Conservation (phyloP, 1,140 invertebrate genomes). For the Tetraneura akinire region DNA sequence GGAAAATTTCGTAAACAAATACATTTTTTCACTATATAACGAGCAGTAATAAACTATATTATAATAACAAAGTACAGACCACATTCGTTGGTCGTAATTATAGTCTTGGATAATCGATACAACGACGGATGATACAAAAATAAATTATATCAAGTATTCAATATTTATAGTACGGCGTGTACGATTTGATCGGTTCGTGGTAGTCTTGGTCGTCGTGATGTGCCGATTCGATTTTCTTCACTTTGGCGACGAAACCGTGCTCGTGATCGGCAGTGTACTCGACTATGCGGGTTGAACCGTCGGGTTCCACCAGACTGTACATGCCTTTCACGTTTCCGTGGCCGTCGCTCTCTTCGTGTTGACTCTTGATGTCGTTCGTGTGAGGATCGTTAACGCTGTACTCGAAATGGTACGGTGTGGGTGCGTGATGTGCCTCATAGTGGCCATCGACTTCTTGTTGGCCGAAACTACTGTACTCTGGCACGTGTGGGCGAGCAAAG, state of each 20-base stretch:
- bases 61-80: no score
- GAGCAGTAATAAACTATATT: no score
- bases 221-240: constrained; percentile 1
- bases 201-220: neutral
- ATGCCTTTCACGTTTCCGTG: constrained; percentile 53
- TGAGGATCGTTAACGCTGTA: constrained; percentile 62
- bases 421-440: constrained; percentile 54
- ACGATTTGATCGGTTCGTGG: neutral
- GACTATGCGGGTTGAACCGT: constrained; percentile 59
- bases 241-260: constrained; percentile 62
- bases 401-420: constrained; percentile 60
- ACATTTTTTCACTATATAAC: no score
- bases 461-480: no score
- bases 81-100: no score
- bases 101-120: no score
- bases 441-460: no score
- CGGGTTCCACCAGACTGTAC: constrained; percentile 40
- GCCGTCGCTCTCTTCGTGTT: constrained; percentile 56
- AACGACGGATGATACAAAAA: no score
- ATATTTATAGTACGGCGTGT: no score
- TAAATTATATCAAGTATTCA: no score
- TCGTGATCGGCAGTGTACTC: constrained; percentile 62
- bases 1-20: no score
- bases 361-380: constrained; percentile 56
- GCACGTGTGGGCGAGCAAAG: no score